Conservation (phyloP, 2,888 invertebrate genomes). For the Eupithecia centaureata region DNA sequence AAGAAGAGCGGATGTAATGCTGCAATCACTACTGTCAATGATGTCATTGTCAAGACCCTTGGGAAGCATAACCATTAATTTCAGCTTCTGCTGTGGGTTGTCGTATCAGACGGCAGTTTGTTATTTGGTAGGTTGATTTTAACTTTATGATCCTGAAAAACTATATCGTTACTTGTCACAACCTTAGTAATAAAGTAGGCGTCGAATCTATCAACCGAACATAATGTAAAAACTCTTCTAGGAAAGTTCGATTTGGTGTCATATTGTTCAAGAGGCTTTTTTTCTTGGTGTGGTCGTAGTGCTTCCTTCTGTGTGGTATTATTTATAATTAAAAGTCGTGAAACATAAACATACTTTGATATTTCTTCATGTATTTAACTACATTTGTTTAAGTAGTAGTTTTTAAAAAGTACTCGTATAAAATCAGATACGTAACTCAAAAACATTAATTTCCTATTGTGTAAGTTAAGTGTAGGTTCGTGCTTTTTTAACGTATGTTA, state of each 20-base stretch:
- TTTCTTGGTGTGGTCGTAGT: neutral
- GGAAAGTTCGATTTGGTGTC: neutral
- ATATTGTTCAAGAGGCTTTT: neutral
- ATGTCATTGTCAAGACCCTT: conserved; percentile 75
- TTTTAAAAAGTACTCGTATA: neutral
- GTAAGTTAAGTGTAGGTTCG: neutral
- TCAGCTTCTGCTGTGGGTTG: neutral
- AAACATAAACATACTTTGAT: neutral
- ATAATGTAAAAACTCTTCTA: neutral
- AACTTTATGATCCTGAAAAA: neutral
- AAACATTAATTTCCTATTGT: neutral
- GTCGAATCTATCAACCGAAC: neutral
- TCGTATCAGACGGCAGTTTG: neutral
- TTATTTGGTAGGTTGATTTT: neutral
- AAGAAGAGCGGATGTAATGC: conserved; percentile 77
- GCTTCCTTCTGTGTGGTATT: neutral
- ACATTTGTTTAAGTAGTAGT: neutral
- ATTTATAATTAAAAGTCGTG: neutral
- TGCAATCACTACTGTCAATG: conserved; percentile 74
- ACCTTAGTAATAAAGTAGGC: neutral
- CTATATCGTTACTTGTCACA: neutral
- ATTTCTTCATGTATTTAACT: neutral
- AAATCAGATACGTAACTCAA: neutral
- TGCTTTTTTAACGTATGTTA: neutral
- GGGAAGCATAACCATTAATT: conserved; percentile 73